phyloP scores from a whole-genome alignment of 2,888 invertebrate species.

The Campopleginae sp. region DNA sequence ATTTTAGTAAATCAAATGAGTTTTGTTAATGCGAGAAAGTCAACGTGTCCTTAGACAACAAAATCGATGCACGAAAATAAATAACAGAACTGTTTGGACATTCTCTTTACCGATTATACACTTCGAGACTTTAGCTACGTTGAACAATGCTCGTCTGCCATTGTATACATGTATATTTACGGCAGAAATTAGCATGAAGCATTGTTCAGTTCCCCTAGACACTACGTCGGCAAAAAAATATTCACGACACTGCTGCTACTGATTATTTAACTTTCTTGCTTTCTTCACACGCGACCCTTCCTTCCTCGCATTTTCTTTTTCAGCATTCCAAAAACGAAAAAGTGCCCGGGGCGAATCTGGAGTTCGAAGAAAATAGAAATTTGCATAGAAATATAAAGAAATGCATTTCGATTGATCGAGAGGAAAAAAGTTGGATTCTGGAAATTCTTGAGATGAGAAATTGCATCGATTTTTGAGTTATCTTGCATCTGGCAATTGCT shows the following conservation, averaged over 20 bases:
- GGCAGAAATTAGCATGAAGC: conserved; percentile 78
- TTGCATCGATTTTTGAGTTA: neutral
- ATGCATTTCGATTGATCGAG: neutral
- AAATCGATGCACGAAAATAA: conserved; percentile 12
- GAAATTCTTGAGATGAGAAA: neutral
- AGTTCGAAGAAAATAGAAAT: neutral
- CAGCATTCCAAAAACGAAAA: neutral
- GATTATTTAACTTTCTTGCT: conserved; percentile 16
- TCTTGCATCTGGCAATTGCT: neutral
- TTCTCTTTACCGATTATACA: conserved; percentile 8
- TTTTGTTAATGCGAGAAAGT: neutral
- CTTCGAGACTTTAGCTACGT: conserved; percentile 8
- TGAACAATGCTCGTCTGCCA: conserved; percentile 48
- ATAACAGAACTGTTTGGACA: conserved; percentile 33
- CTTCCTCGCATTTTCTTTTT: neutral
- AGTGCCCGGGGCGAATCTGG: neutral
- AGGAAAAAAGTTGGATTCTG: neutral
- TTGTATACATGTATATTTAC: conserved; percentile 29
- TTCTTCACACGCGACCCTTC: conserved; percentile 35
- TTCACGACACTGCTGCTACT: conserved; percentile 28
- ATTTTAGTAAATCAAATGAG: neutral
- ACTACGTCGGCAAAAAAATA: conserved; percentile 62
- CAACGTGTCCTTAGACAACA: conserved; percentile 12
- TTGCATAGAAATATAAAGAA: neutral
- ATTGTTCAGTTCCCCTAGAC: conserved; percentile 77